phyloP scores from a whole-genome alignment of 2,888 invertebrate species.

The Blera fallax region DNA sequence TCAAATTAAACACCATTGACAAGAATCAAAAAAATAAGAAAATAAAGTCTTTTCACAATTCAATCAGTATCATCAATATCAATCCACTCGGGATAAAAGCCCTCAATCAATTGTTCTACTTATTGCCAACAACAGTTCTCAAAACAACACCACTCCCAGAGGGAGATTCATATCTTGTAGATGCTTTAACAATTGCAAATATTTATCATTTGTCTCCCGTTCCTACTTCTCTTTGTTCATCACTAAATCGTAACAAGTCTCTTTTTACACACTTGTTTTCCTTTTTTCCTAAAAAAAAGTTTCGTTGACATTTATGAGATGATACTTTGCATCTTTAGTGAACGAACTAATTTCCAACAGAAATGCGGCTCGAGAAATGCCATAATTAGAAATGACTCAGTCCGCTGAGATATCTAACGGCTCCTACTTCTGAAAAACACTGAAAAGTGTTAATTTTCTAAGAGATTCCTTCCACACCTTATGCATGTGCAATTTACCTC shows the following conservation, averaged over 20 bases:
- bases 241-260: not conserved
- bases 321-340: constrained; percentile 59
- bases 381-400: constrained; percentile 65
- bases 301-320: constrained; percentile 53
- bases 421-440: constrained; percentile 30
- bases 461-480: constrained; percentile 9
- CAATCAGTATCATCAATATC: constrained; percentile 20
- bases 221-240: not conserved
- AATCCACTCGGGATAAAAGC: constrained; percentile 24
- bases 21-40: not conserved
- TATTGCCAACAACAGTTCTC: constrained; percentile 1
- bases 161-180: constrained; percentile 14
- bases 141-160: not conserved
- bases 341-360: constrained; percentile 60
- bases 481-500: constrained; percentile 52
- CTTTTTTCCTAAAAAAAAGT: constrained; percentile 31
- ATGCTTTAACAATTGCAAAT: constrained; percentile 26
- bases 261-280: not conserved
- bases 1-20: not conserved
- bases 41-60: not conserved
- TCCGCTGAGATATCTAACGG: constrained; percentile 42
- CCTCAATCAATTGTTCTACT: constrained; percentile 42
- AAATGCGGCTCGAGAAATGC: constrained; percentile 50
- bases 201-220: constrained; percentile 26
- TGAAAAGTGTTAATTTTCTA: constrained; percentile 60